phyloP scores from a whole-genome alignment of 2,888 invertebrate genomes.

The Drosophila mercatorum region DNA sequence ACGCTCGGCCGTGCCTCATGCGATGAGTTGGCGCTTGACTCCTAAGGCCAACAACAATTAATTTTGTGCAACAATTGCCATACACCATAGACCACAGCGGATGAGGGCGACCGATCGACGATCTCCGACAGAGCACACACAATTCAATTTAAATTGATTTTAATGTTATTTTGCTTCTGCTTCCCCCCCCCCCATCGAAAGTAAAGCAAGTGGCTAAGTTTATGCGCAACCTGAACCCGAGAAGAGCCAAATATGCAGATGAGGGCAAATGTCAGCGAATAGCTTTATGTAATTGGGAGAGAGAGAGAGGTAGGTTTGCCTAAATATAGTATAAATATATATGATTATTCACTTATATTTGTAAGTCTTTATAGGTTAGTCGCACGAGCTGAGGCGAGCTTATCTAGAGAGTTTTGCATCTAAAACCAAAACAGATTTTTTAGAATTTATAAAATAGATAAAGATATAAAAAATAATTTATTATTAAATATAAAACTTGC shows the following conservation, averaged over 20 bases:
- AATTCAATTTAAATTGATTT: conserved; percentile 41
- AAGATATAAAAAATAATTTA: too few species aligned
- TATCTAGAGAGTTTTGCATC: too few species aligned
- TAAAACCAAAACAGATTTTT: too few species aligned
- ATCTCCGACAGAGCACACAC: conserved; percentile 46
- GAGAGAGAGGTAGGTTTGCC: not conserved
- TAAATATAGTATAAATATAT: too few species aligned
- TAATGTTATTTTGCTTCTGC: conserved; percentile 1
- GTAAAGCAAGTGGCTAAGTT: conserved; percentile 46
- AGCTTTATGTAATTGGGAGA: not conserved
- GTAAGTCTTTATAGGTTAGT: too few species aligned
- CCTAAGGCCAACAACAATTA: conserved; percentile 66
- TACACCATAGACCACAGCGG: conserved; percentile 16
- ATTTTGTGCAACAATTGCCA: conserved; percentile 64
- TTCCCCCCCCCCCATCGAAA: conserved; percentile 19
- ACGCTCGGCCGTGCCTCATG: conserved; percentile 28
- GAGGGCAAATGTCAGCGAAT: not conserved
- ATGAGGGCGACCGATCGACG: conserved; percentile 53
- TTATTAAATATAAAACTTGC: too few species aligned
- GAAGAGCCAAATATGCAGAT: not conserved
- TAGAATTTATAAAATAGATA: too few species aligned
- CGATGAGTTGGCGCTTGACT: conserved; percentile 37
- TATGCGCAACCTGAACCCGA: conserved; percentile 14
- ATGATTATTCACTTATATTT: too few species aligned
- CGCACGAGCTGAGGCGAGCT: too few species aligned